phyloP scores from a whole-genome alignment of 2,797 vertebrate species.

The Emys orbicularis region DNA sequence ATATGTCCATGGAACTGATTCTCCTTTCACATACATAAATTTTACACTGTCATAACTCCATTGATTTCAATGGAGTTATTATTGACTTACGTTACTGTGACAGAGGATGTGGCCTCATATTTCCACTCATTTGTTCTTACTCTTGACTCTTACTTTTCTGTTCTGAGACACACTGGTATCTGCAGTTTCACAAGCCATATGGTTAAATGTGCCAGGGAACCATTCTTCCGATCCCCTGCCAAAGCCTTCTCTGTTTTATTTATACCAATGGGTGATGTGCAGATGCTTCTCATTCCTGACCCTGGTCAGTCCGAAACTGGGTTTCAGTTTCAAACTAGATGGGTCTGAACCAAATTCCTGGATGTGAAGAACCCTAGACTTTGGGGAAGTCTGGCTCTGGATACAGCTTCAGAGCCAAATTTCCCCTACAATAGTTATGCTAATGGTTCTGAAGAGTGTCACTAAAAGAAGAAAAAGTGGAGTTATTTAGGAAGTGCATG shows the following conservation, averaged over 20 bases:
- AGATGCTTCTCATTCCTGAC: background rate
- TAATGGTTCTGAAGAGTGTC: background rate
- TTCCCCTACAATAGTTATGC: background rate
- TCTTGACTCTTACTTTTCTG: slow-evolving; percentile 54
- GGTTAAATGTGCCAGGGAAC: accelerated
- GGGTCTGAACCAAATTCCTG: background rate
- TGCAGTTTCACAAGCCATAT: background rate
- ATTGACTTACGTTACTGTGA: slow-evolving; percentile 53
- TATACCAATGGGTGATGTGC: background rate
- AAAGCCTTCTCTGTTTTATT: background rate
- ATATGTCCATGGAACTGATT: slow-evolving; percentile 69
- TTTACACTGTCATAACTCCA: slow-evolving; percentile 68
- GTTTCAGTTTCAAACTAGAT: background rate
- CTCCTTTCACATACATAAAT: slow-evolving; percentile 72
- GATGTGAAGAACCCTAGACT: background rate
- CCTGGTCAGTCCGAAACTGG: background rate
- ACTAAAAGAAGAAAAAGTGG: background rate
- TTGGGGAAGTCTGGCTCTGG: background rate
- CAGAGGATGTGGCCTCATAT: slow-evolving; percentile 41
- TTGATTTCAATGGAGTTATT: background rate
- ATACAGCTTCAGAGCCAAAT: background rate
- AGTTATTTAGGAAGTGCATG: background rate
- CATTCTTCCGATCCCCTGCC: background rate
- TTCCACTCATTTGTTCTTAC: slow-evolving; percentile 71
- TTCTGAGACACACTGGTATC: background rate